Base-by-base conservation (phyloP, 1,140 invertebrate genomes). In the Pemphigus obesinymphae region DNA sequence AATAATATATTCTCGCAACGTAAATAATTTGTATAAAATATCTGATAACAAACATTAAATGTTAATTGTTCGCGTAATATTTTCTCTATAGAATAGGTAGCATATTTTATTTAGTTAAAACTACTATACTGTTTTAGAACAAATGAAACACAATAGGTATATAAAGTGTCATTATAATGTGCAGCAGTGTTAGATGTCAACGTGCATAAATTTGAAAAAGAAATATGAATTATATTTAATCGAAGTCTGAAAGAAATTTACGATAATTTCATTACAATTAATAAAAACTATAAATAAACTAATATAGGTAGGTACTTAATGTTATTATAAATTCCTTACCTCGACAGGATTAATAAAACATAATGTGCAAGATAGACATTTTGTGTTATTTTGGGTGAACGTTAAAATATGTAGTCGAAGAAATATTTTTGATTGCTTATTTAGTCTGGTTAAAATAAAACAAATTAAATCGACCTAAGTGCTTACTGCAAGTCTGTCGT, bases 1-100 rank as follows among this genome's bases (percentile, higher is more conserved):
- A 61, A 45, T 40, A 43, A 15, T 26, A 48, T 78, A 63, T 80
- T 80, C 76, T 29, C 6, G 53, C 26, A 20, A 53, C 73, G 73
- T 58, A 55, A 82, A 80, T 29, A n/a, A n/a, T 20, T 70, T 23
- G 70, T 48, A 73, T 72, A 50, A 48, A 73, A 73, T n/a, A n/a
- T 73, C 29, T n/a, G 43, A 48, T 73, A 50, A 34, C 26, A 34
- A 48, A 50, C 5, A 34, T n/a, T 48, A 48, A 50, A 29, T 50
- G n/a, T n/a, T n/a, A 31, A 48, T 50, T 13, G 45, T 48, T 23
- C n/a, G 29, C n/a, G n/a, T 40, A 70, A 70, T 43, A 15, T 45
- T 50, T 73, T 73, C 68, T 68, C 66, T 23, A 23, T 40, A 37
- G n/a, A n/a, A n/a, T n/a, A n/a, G n/a, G n/a, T n/a, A 40, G 1